Conservation (phyloP, 37 sponge, comb jelly and placozoan species). For the Cladorhizidae sp. region DNA sequence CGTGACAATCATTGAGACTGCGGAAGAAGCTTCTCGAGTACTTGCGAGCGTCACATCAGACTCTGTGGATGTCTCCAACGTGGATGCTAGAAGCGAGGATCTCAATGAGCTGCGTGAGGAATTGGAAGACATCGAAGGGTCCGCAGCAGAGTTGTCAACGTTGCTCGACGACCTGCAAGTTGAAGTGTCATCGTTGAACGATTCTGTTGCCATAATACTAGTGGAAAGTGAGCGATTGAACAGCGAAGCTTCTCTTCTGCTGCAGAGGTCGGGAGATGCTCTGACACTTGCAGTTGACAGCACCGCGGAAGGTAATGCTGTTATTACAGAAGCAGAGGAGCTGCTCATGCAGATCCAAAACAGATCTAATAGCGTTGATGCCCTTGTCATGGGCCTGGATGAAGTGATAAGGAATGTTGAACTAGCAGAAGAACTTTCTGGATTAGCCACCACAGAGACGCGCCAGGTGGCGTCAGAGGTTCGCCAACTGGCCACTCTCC, state of each 20-base stretch:
- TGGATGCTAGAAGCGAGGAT: not conserved
- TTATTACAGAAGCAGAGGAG: constrained; percentile 3
- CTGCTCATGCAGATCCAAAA: constrained; percentile 7
- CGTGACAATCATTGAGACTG: not conserved
- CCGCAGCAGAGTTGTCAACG: not conserved
- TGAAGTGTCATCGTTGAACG: not conserved
- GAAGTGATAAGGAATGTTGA: constrained; percentile 15
- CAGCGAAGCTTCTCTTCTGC: constrained; percentile 6
- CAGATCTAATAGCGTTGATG: not conserved
- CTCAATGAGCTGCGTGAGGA: constrained; percentile 1
- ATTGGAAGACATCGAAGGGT: not conserved
- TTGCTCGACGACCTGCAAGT: not conserved
- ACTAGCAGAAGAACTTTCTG: constrained; percentile 13
- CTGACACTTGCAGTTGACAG: constrained; percentile 6
- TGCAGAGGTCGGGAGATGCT: constrained; percentile 11
- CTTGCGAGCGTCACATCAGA: not conserved
- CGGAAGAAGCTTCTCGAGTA: not conserved
- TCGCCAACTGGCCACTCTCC: not conserved
- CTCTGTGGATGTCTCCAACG: not conserved
- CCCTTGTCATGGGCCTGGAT: constrained; percentile 2
- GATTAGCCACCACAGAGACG: not conserved
- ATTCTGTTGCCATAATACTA: not conserved
- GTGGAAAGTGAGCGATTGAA: constrained; percentile 10
- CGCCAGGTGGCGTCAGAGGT: not conserved
- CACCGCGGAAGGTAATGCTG: constrained; percentile 2